Conservation (phyloP, 2,797 vertebrate genomes). For the Emydoidea blandingii region DNA sequence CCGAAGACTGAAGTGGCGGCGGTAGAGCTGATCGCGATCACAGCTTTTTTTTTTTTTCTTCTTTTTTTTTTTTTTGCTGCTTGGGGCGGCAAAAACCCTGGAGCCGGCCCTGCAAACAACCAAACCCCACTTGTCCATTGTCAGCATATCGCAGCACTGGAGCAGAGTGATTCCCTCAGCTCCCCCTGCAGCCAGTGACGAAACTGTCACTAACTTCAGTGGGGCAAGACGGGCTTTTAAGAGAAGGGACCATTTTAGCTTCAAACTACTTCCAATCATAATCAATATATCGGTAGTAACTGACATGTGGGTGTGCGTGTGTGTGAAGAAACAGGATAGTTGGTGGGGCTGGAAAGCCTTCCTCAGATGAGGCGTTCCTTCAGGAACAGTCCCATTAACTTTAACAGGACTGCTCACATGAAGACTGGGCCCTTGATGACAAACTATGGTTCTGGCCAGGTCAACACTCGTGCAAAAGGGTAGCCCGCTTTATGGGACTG, state of each 20-base stretch:
- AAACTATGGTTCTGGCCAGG: not conserved
- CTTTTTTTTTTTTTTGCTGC: no score
- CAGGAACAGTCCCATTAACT: not conserved
- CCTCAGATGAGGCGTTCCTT: not conserved
- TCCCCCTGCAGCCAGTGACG: rapidly evolving
- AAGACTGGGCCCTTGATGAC: not conserved
- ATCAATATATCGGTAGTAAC: not conserved
- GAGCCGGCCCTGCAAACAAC: no score
- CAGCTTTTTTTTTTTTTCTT: no score
- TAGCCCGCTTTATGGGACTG: not conserved
- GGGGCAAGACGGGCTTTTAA: not conserved
- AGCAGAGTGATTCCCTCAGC: not conserved
- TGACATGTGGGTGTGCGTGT: not conserved
- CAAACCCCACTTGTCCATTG: not conserved
- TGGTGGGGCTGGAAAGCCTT: not conserved
- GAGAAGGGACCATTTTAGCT: rapidly evolving
- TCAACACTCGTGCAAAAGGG: rapidly evolving
- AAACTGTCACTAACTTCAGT: not conserved
- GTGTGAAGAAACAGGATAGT: not conserved
- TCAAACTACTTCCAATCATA: not conserved
- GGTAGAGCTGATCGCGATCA: no score
- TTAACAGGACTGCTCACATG: not conserved
- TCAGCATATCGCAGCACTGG: not conserved
- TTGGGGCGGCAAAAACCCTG: no score
- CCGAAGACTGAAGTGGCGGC: no score